These are phyloP conservation scores for Brachypalpus laphriformis DNA, from an alignment of 2,888 invertebrate genomes.

Conservation along the genomic window DNA sequence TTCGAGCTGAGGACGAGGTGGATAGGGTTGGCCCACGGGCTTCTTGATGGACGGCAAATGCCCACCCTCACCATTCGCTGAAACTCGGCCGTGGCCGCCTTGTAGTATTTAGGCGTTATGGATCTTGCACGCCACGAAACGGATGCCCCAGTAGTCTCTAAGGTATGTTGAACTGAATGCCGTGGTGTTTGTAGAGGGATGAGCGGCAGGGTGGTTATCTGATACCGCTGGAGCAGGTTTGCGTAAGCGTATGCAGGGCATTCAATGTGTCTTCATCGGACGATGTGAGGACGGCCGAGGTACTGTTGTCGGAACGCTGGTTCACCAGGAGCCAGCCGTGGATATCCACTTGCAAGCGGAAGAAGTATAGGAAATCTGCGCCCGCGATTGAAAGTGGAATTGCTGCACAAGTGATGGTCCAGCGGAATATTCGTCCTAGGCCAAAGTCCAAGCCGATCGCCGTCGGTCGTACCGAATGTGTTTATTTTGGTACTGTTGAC, in stretches of 20 bases:
- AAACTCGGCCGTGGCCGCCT: neutral
- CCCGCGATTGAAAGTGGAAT: constrained; percentile 17
- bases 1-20: neutral
- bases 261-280: neutral
- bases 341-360: neutral
- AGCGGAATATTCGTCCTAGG: neutral
- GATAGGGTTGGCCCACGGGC: neutral
- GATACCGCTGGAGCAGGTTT: neutral
- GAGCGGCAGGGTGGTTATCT: neutral
- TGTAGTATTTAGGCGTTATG: neutral
- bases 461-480: no score
- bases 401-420: constrained; percentile 4
- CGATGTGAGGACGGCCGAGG: constrained; percentile 9
- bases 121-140: neutral
- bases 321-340: neutral
- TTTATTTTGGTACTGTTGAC: no score
- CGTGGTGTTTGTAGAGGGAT: neutral
- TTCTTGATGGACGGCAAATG: neutral
- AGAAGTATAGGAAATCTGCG: constrained; percentile 17
- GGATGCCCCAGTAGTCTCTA: neutral
- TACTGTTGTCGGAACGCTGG: neutral
- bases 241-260: neutral
- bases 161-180: neutral
- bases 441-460: neutral
- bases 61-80: neutral